These are phyloP conservation scores for Gnathonemus echidnorhynchus DNA, from an alignment of 2,113 vertebrate genomes.

Conservation along the genomic window DNA sequence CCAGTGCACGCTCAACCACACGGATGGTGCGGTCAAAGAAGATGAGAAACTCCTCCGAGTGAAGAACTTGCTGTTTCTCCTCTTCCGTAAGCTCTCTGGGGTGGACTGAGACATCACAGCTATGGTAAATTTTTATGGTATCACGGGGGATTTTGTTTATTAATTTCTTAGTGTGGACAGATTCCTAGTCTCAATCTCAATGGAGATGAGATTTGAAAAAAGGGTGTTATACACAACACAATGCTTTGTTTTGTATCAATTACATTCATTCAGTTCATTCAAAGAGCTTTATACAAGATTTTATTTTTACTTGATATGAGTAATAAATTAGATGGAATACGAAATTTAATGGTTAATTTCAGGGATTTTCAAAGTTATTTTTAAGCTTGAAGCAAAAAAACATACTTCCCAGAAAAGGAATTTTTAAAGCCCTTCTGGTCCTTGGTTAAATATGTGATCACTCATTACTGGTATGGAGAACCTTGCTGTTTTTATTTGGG, in stretches of 20 bases:
- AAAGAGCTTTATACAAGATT: neutral
- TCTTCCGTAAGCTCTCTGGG: constrained; percentile 79
- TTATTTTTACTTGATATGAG: neutral
- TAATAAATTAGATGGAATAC: neutral
- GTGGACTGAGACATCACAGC: constrained; percentile 51
- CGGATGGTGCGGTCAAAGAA: constrained; percentile 79
- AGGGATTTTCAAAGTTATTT: neutral
- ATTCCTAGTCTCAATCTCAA: neutral
- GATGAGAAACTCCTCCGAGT: constrained; percentile 80
- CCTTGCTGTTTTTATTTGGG: neutral
- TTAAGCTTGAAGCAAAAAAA: neutral
- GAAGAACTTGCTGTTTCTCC: constrained; percentile 78
- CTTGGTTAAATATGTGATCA: neutral
- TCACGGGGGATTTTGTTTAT: neutral
- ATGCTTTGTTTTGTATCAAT: neutral
- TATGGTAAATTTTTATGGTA: neutral
- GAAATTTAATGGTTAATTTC: neutral
- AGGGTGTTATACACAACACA: neutral
- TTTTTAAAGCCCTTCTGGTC: neutral
- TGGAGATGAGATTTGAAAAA: neutral
- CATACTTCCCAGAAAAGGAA: neutral
- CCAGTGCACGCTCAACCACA: constrained; percentile 74
- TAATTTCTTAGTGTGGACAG: neutral
- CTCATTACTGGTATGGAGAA: neutral
- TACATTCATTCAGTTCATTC: neutral